These are phyloP conservation scores for Mormyrus iriodes DNA, from an alignment of 2,113 vertebrate genomes.

Conservation along the genomic window DNA sequence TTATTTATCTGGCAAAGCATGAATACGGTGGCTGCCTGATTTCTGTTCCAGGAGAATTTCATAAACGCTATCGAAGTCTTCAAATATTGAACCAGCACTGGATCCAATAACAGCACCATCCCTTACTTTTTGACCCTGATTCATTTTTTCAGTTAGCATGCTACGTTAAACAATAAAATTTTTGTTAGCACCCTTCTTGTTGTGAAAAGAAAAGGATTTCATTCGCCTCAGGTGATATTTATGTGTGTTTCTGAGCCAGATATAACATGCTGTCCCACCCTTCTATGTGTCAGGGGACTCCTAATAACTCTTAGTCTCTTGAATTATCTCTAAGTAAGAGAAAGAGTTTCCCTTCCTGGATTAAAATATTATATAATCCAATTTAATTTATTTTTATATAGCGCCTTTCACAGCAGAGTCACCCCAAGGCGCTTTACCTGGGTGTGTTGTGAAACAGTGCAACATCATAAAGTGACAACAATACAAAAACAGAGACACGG, in stretches of 20 bases:
- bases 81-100: constrained; percentile 47
- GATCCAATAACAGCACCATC: constrained; percentile 22
- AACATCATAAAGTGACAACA: too few relatives aligned
- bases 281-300: background rate
- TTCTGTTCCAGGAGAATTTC: constrained; percentile 37
- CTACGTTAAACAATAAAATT: background rate
- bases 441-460: too few relatives aligned
- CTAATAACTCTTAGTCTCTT: background rate
- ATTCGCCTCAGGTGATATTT: constrained; percentile 3
- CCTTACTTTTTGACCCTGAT: background rate
- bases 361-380: background rate
- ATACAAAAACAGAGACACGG: too few relatives aligned
- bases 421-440: too few relatives aligned
- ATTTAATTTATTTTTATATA: too few relatives aligned
- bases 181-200: background rate
- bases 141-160: background rate
- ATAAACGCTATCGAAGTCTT: constrained; percentile 39
- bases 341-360: background rate
- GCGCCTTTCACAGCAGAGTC: too few relatives aligned
- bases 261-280: constrained; percentile 4
- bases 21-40: constrained; percentile 19
- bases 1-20: constrained; percentile 38
- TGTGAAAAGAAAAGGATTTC: background rate
- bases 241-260: background rate
- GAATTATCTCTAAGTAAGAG: background rate